Evolutionary conservation across 2,888 invertebrate species (phyloP), one percentile per base, ranked within the genome.

Genomic region (Rhogogaster chlorosoma): DNA sequence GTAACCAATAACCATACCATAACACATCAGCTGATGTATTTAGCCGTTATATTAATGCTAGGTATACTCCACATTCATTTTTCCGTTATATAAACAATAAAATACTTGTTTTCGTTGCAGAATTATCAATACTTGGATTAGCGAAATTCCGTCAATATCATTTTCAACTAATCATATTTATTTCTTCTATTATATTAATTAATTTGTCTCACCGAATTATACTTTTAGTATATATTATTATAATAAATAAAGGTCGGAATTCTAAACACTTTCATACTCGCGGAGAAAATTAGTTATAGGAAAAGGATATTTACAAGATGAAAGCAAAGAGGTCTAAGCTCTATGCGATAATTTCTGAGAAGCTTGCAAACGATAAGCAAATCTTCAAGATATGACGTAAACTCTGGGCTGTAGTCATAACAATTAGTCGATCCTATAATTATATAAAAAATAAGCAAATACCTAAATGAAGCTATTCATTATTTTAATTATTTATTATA

Each of bases 21-120:
- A 32, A 67, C 67, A 67, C 67, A 67, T 67, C 67, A 67, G 67
- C 67, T 67, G 67, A 67, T 67, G 67, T 67, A 61, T 61, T 61
- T 6, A 67, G 10, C 67, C 18, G 67, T 61, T 61, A 61, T 61
- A 10, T 61, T 26, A 12, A 61, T 26, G 22, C 26, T 26, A n/a
- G n/a, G n/a, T n/a, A 61, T 61, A 26, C 26, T 61, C 26, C 26
- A 26, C 26, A 61, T 61, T 22, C 10, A 10, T 26, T 26, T 61
- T 2, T 26, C 22, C 26, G 61, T 61, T 7, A 26, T 12, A 22
- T 61, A 61, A 61, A 61, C 26, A 22, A 61, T 12, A 12, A 26
- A 61, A 26, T 61, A 61, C 12, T 22, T 61, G 2, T 10, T 61
- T 26, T 10, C 26, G 61, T 61, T 3, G 12, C 3, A 61, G 2